Conservation (phyloP, 2,888 invertebrate genomes). For the Philonicus albiceps region DNA sequence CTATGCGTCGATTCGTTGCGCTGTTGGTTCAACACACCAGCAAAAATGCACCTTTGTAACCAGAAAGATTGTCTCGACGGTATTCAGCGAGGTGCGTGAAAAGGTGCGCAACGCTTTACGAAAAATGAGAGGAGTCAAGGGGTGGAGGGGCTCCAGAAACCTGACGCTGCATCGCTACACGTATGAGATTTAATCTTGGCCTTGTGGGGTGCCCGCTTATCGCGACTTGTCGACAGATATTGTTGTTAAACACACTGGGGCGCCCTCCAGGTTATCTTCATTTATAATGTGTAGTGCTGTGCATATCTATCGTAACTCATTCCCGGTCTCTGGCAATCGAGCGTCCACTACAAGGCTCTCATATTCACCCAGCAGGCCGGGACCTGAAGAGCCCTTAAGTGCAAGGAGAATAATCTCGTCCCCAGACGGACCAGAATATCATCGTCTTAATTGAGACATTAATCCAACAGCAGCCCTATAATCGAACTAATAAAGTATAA, state of each 20-base stretch:
- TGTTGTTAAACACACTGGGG: slow-evolving; percentile 53
- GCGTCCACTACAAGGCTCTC: neutral
- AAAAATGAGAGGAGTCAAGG: neutral
- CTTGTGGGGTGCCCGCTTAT: slow-evolving; percentile 52
- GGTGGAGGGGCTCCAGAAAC: neutral
- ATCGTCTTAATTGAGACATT: slow-evolving; percentile 41
- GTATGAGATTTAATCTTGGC: slow-evolving; percentile 45
- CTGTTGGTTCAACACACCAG: neutral
- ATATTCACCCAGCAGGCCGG: neutral
- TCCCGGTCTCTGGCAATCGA: neutral
- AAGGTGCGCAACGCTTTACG: neutral
- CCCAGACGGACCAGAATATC: slow-evolving; percentile 10
- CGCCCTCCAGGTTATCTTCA: slow-evolving; percentile 45
- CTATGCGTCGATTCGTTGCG: slow-evolving; percentile 3
- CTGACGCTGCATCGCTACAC: slow-evolving; percentile 18
- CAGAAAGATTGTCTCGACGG: neutral
- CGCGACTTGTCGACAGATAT: slow-evolving; percentile 54
- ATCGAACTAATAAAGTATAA: slow-evolving; percentile 41
- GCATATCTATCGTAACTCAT: slow-evolving; percentile 7
- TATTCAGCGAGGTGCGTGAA: neutral
- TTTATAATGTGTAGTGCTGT: slow-evolving; percentile 35
- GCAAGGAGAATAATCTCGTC: slow-evolving; percentile 16
- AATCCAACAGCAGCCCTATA: slow-evolving; percentile 31
- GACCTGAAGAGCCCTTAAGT: neutral
- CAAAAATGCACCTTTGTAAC: slow-evolving; percentile 9